Percentiles rank a stretch among this genome's conserved stretches.
phyloP scores from a whole-genome alignment of 2,888 invertebrate genomes.

The Lochmaea capreae region DNA sequence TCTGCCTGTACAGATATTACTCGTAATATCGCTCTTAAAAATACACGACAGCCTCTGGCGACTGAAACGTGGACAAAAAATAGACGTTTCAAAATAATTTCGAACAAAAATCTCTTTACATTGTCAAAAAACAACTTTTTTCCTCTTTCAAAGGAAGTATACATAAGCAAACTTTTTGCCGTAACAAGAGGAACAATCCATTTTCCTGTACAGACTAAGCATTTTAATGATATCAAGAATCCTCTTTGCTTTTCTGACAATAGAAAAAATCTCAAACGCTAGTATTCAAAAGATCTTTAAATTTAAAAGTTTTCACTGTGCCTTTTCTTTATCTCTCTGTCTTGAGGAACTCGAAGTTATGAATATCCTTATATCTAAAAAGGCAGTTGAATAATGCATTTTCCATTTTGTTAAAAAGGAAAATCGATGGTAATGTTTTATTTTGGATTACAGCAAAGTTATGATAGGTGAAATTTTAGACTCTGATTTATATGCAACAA shows the following conservation, averaged over 20 bases:
- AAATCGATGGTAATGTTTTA: background rate
- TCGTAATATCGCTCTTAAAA: too few relatives aligned
- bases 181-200: background rate
- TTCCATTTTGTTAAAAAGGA: background rate
- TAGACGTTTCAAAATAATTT: too few relatives aligned
- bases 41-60: too few relatives aligned
- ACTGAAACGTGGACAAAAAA: too few relatives aligned
- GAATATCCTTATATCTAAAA: background rate
- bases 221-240: background rate
- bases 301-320: background rate
- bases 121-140: too few relatives aligned
- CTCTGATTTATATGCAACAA: too few relatives aligned
- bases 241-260: background rate
- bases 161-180: too few relatives aligned
- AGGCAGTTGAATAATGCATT: background rate
- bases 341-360: background rate
- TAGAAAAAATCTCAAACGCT: background rate
- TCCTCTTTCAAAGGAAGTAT: too few relatives aligned
- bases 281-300: background rate
- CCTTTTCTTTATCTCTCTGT: background rate
- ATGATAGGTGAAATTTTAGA: too few relatives aligned
- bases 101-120: too few relatives aligned
- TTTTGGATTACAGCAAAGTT: background rate
- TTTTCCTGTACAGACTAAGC: too few relatives aligned
- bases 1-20: too few relatives aligned